phyloP scores from a whole-genome alignment of 2,888 invertebrate genomes.

The Agapostemon virescens region DNA sequence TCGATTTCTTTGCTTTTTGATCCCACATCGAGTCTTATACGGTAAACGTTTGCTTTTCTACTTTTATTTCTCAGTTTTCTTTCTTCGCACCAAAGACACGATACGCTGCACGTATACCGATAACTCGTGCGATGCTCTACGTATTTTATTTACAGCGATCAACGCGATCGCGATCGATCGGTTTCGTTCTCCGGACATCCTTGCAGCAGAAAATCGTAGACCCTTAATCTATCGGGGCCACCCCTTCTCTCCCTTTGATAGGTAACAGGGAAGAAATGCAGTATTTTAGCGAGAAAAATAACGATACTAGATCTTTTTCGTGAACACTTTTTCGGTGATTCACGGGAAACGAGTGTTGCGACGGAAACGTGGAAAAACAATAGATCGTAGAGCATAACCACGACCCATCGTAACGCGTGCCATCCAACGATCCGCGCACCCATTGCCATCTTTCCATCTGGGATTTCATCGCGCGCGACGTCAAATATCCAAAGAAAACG shows the following conservation, averaged over 20 bases:
- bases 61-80: too few species aligned
- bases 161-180: neutral
- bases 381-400: neutral
- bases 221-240: neutral
- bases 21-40: constrained; percentile 43
- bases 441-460: neutral
- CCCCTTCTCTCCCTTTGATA: neutral
- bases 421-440: neutral
- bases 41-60: neutral
- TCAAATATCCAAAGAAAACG: neutral
- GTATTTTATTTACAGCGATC: neutral
- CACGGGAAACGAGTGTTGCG: neutral
- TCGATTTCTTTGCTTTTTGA: constrained; percentile 42
- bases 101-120: neutral
- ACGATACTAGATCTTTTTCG: too few species aligned
- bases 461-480: neutral
- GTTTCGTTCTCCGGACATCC: too few species aligned
- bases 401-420: neutral
- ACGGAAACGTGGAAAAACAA: too few species aligned
- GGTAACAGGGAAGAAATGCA: neutral
- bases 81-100: neutral
- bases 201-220: too few species aligned
- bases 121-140: neutral
- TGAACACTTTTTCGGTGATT: neutral
- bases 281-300: neutral